Base-by-base conservation (phyloP, 2,113 vertebrate species). In the Salvelinus namaycush region DNA sequence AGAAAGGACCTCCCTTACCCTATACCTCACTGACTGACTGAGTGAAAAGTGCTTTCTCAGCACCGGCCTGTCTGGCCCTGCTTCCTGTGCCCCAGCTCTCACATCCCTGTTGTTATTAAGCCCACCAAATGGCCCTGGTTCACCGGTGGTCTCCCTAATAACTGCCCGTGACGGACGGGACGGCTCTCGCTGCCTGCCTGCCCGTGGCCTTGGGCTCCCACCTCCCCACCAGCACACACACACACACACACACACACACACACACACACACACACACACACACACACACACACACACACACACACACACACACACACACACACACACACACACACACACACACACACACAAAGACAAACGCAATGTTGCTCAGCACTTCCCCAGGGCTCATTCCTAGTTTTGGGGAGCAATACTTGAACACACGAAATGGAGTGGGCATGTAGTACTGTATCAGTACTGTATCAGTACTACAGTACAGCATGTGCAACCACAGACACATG, bases 21-120 rank as follows among this genome's bases (percentile, higher is more conserved):
- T 83, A 11, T 44, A 54, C 51, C 51, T 54, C 51, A 18, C 51
- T 54, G 16, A 54, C 51, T 16, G 16, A 18, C 51, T 54, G 51
- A 87, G 81, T 80, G 81, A 92, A 92, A 95, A 93, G 83, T 91
- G 89, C 93, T 94, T 90, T 87, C 91, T 96, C 95, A 95, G 95
- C 93, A 94, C 84, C 84, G 93, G 89, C 93, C 94, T 93, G 94
- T 95, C 95, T 97, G 93, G 91, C 92, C 89, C 85, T 67, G 85
- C 95, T 96, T 97, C 96, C 96, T 97, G 94, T 94, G 91, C 90
- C 92, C 93, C 91, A 87, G 84, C 91, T 93, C 83, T 93, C 91
- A 84, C 90, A 89, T 79, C 85, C 90, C 81, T 90, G 85, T 92
- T 92, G 91, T 92, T 93, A 93, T 94, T 93, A 90, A 90, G 95